Evolutionary conservation across 2,888 invertebrate genomes (phyloP), one percentile per base, ranked within the genome.

Genomic region (Drosophila ochracea): DNA sequence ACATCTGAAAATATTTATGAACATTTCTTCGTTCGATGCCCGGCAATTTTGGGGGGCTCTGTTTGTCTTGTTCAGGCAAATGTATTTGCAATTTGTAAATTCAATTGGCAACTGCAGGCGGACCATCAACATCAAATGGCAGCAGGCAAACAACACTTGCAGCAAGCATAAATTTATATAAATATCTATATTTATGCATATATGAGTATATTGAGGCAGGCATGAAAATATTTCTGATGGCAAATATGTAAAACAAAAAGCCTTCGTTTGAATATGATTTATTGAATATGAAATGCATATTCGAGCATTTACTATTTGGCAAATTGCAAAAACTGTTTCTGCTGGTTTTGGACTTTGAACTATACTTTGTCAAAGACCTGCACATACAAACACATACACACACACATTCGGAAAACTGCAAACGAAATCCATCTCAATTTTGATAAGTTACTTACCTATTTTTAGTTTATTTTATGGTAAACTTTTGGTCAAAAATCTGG

Each of bases 1-100:
- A 60, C 47, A 57, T 52, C 9, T 35, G n/a, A 21, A 61, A 72
- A 76, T 68, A 68, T 78, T 72, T 79, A 73, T 67, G 61, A 64
- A 70, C 16, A 80, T 70, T 67, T 67, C 58, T 55, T 61, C 37
- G 37, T 70, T 77, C 77, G 80, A 73, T 69, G 59, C 10, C 69
- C 53, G 58, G 73, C 76, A 64, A 67, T 73, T 69, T 67, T 4
- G 9, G 55, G 55, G 43, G 43, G 43, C 63, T 62, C 65, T 68
- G 52, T 66, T 72, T 72, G 75, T 63, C 65, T 71, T 76, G 69
- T 80, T 76, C 67, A 25, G 69, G 71, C 50, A 82, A 80, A 73
- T 82, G 68, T 80, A 74, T 84, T 76, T 80, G 84, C 76, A 74
- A 76, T 82, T 85, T 85, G 83, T 78, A 85, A 88, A 85, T 83